A percentile compares a stretch with the other conserved stretches of the same genome.
Conservation (phyloP, 2,888 invertebrate species). For the Laothoe populi region DNA sequence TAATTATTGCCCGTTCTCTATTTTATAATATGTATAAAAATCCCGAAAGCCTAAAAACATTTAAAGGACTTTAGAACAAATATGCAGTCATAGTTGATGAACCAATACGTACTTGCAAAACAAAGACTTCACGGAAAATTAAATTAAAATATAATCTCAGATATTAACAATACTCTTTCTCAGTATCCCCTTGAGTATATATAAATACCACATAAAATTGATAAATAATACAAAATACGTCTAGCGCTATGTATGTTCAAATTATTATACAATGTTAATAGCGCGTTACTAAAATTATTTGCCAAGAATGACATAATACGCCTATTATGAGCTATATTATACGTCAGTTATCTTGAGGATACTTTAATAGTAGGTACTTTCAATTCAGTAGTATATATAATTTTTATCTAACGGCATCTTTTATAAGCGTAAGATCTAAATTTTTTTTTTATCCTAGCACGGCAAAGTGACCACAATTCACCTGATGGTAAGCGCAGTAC, state of each 20-base stretch:
- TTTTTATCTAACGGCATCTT: no score
- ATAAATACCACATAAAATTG: not conserved
- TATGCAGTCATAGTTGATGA: not conserved
- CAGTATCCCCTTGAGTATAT: not conserved
- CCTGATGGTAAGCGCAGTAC: no score
- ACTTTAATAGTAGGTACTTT: not conserved
- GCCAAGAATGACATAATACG: constrained; percentile 17
- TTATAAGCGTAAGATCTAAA: no score
- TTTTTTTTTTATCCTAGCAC: no score
- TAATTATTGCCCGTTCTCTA: no score
- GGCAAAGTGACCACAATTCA: no score
- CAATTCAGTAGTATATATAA: no score
- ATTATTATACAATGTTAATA: constrained; percentile 19
- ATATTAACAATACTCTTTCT: not conserved
- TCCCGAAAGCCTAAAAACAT: no score
- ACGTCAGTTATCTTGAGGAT: not conserved
- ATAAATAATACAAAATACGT: constrained; percentile 11
- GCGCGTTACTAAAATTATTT: constrained; percentile 19
- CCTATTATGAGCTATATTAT: constrained; percentile 18
- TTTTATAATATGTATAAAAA: no score
- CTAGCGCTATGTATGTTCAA: not conserved
- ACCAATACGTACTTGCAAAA: not conserved
- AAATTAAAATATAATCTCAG: no score
- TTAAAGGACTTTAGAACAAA: no score
- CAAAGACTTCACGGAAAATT: not conserved